These are phyloP conservation scores for Lydus trimaculatus DNA, from an alignment of 2,888 invertebrate species.

Conservation along the genomic window DNA sequence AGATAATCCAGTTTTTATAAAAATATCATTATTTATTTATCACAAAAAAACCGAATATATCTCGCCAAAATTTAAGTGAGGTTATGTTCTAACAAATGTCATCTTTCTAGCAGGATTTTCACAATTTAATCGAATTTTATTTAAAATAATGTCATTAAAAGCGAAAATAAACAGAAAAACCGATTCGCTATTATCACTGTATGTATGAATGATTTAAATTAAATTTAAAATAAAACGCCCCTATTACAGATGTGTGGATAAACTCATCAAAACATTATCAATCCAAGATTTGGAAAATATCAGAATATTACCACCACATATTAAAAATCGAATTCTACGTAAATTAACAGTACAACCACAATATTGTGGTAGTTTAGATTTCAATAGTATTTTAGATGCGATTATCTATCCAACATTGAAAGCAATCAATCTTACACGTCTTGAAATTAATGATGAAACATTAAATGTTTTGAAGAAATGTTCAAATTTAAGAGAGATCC, in stretches of 20 bases:
- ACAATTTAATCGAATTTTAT: not conserved
- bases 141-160: conserved; percentile 6
- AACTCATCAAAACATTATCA: conserved; percentile 43
- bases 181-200: conserved; percentile 27
- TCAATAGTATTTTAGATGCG: conserved; percentile 42
- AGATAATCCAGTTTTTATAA: not conserved
- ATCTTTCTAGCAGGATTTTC: no score
- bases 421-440: conserved; percentile 50
- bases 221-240: not conserved
- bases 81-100: no score
- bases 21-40: not conserved
- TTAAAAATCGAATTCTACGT: conserved; percentile 50
- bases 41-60: not conserved
- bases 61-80: no score
- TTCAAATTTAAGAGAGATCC: conserved; percentile 46
- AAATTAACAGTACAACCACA: conserved; percentile 42
- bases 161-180: conserved; percentile 9
- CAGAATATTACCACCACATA: conserved; percentile 42
- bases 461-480: conserved; percentile 47
- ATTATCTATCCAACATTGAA: conserved; percentile 48
- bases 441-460: conserved; percentile 49
- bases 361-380: conserved; percentile 44
- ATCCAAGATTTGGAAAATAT: conserved; percentile 35
- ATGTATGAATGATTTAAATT: not conserved
- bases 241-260: conserved; percentile 40